Conservation (phyloP, 2,113 vertebrate species). For the Epinephelus moara region DNA sequence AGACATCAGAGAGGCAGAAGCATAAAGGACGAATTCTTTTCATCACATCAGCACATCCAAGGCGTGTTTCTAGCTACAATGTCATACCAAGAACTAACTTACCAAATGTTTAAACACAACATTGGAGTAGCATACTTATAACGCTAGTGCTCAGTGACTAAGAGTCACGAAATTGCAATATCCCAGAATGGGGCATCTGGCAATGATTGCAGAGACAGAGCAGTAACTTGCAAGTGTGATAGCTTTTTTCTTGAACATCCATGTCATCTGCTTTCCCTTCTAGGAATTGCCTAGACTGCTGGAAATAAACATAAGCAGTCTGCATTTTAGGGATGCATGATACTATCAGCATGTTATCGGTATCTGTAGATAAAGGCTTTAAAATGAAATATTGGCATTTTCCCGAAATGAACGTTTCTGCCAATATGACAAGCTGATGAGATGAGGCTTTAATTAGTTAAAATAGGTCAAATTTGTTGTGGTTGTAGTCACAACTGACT, state of each 20-base stretch:
- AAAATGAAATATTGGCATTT: too few species aligned
- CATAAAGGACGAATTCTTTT: neutral
- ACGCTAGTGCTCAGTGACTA: neutral
- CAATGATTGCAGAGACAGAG: constrained; percentile 2
- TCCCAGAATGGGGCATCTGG: neutral
- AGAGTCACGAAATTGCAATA: neutral
- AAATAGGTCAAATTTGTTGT: too few species aligned
- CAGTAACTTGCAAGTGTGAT: neutral
- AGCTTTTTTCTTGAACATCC: neutral
- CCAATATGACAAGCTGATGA: too few species aligned
- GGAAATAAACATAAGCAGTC: neutral
- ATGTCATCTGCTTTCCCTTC: neutral
- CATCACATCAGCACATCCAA: constrained; percentile 7
- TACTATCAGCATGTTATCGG: too few species aligned
- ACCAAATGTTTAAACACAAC: neutral
- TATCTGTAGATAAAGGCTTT: too few species aligned
- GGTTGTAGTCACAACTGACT: too few species aligned
- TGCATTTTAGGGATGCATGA: neutral
- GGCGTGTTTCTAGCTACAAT: neutral
- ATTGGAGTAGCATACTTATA: neutral
- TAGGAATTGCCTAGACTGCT: neutral
- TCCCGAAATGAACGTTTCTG: too few species aligned
- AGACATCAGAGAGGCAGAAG: constrained; percentile 10
- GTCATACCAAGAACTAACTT: neutral
- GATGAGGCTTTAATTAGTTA: too few species aligned